Conservation (phyloP, 2,888 invertebrate genomes). For the Mycalesis mineus region DNA sequence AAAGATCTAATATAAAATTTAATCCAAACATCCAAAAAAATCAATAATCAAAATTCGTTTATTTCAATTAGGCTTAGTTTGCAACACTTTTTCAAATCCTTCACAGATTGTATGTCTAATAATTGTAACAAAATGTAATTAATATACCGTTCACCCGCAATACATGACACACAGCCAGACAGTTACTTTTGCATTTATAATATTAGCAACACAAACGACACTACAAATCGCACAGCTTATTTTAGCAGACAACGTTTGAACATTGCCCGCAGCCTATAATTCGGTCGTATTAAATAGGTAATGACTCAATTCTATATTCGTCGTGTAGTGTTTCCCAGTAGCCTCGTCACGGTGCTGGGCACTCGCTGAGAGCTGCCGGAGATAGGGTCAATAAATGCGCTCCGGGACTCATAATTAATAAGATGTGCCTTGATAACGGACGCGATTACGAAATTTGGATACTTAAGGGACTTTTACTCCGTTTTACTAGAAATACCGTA, state of each 20-base stretch:
- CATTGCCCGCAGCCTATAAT: conserved; percentile 10
- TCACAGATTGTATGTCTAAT: no score
- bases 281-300: conserved; percentile 16
- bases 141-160: no score
- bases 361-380: conserved; percentile 62
- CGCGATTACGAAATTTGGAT: conserved; percentile 33
- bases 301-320: conserved; percentile 19
- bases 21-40: no score
- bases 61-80: no score
- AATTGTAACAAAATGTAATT: no score
- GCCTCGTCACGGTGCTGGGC: conserved; percentile 32
- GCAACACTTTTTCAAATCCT: no score
- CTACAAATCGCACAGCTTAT: conserved; percentile 9
- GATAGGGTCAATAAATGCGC: conserved; percentile 74
- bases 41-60: no score
- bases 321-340: conserved; percentile 17
- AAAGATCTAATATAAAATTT: no score
- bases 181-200: neutral
- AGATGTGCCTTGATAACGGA: conserved; percentile 55
- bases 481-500: no score
- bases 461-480: no score
- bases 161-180: no score
- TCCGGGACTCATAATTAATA: conserved; percentile 67
- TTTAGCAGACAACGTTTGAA: conserved; percentile 11
- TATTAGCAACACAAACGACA: neutral